phyloP scores from a whole-genome alignment of 2,113 vertebrate genomes.

The Notechis scutatus region DNA sequence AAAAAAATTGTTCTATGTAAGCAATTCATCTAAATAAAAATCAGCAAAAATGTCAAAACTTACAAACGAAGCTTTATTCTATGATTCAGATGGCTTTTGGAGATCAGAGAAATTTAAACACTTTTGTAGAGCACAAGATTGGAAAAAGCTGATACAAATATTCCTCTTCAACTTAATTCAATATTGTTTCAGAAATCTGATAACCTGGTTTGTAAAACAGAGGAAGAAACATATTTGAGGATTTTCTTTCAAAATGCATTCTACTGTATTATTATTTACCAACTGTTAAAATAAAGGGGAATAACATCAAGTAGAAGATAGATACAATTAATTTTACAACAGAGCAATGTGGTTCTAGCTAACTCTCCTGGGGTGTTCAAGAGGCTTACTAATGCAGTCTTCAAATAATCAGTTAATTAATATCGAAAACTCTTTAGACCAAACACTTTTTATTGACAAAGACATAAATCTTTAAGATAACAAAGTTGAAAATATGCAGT shows the following conservation, averaged over 20 bases:
- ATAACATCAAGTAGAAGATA: slow-evolving; percentile 10
- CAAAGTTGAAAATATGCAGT: neutral
- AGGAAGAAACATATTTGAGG: slow-evolving; percentile 9
- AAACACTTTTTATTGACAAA: slow-evolving; percentile 23
- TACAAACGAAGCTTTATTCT: neutral
- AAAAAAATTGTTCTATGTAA: slow-evolving; percentile 33
- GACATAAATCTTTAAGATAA: neutral
- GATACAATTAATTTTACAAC: slow-evolving; percentile 30
- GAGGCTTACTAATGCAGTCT: slow-evolving; percentile 30
- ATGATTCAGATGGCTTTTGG: slow-evolving; percentile 1
- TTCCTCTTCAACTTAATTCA: neutral
- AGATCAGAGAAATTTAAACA: neutral
- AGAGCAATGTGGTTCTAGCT: slow-evolving; percentile 11
- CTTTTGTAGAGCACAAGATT: neutral
- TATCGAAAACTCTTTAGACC: slow-evolving; percentile 39
- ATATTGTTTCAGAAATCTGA: slow-evolving; percentile 4
- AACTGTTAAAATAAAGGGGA: slow-evolving; percentile 36
- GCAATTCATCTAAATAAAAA: slow-evolving; percentile 19
- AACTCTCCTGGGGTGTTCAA: slow-evolving; percentile 36
- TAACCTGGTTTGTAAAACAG: slow-evolving; percentile 21
- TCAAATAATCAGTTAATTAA: slow-evolving; percentile 50
- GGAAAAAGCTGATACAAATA: neutral
- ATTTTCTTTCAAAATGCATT: slow-evolving; percentile 12
- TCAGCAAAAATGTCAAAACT: neutral
- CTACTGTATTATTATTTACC: slow-evolving; percentile 40